Evolutionary conservation across 2,888 invertebrate species (phyloP).

Genomic region (Esperia sulphurella): DNA sequence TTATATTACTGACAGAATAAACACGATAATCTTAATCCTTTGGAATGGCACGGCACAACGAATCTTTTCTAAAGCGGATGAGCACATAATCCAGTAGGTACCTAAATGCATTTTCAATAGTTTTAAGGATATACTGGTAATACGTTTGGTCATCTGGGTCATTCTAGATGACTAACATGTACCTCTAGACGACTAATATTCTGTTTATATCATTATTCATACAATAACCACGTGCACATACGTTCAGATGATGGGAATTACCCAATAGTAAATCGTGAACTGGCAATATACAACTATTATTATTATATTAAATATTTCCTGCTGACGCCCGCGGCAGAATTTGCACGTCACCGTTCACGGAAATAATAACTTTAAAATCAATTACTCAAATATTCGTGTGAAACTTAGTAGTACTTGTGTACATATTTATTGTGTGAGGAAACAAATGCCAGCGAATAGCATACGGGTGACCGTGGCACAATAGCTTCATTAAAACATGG

Average conservation of each 20-base stretch:
- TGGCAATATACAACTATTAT: not conserved
- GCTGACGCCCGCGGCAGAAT: not conserved
- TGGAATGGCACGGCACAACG: too few relatives aligned
- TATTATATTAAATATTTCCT: not conserved
- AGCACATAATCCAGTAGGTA: too few relatives aligned
- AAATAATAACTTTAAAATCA: not conserved
- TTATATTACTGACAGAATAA: too few relatives aligned
- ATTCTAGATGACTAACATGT: not conserved
- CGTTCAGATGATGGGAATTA: not conserved
- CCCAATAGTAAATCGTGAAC: not conserved
- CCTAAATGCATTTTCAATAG: too few relatives aligned
- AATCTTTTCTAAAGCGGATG: too few relatives aligned
- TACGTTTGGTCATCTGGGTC: not conserved
- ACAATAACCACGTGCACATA: not conserved
- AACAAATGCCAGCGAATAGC: conserved; percentile 14
- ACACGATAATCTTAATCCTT: too few relatives aligned
- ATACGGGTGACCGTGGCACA: conserved; percentile 53
- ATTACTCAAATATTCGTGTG: not conserved
- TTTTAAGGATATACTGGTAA: too few relatives aligned
- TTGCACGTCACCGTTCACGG: conserved; percentile 1
- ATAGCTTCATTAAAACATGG: conserved; percentile 49
- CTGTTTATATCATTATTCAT: not conserved
- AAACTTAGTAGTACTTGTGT: not conserved
- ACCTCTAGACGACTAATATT: not conserved
- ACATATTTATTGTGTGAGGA: conserved; percentile 1